Percentiles rank a stretch among this genome's conserved stretches.
Conservation (phyloP, 2,797 vertebrate species). For the Mormyrops attenuatus region DNA sequence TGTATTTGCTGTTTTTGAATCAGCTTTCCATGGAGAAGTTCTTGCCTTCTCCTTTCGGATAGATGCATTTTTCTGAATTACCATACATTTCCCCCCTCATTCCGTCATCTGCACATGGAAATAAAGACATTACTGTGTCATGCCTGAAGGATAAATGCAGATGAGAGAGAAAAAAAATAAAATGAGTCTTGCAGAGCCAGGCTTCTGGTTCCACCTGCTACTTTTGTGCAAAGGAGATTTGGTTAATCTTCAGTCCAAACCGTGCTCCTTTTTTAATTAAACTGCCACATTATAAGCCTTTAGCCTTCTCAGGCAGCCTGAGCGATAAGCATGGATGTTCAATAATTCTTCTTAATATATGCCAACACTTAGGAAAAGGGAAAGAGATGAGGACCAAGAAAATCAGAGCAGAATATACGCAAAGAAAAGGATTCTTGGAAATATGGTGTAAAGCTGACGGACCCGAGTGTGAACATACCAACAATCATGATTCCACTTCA, state of each 20-base stretch:
- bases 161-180: not conserved
- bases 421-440: not conserved
- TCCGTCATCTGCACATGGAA: not conserved
- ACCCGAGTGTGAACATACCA: not conserved
- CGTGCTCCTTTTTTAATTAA: slow-evolving; percentile 41
- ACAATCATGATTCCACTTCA: not conserved
- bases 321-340: slow-evolving; percentile 48
- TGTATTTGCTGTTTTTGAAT: not conserved
- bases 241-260: slow-evolving; percentile 18
- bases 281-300: slow-evolving; percentile 53
- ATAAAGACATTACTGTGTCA: slow-evolving; percentile 10
- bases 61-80: slow-evolving; percentile 17
- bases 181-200: not conserved
- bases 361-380: slow-evolving; percentile 43
- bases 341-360: slow-evolving; percentile 53
- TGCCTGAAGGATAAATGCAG: slow-evolving; percentile 16
- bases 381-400: not conserved
- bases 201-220: slow-evolving; percentile 13
- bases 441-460: not conserved
- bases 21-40: not conserved
- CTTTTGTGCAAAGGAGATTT: slow-evolving; percentile 23
- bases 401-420: not conserved
- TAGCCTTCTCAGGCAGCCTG: slow-evolving; percentile 49
- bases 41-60: not conserved
- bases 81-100: slow-evolving; percentile 7